phyloP scores from a whole-genome alignment of 2,888 invertebrate genomes.

The Drosophila robusta region DNA sequence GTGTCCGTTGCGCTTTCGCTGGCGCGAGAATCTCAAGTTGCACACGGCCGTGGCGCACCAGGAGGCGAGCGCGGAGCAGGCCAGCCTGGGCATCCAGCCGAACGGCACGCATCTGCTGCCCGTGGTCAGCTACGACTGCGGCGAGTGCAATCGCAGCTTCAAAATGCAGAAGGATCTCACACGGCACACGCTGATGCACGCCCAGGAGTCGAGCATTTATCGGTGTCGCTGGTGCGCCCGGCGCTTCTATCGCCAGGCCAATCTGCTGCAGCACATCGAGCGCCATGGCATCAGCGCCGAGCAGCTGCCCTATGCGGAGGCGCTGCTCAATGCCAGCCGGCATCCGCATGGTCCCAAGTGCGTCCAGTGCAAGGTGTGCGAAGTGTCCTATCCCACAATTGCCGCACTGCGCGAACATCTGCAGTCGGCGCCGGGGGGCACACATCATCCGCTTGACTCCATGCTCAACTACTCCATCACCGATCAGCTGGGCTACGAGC shows the following conservation, averaged over 20 bases:
- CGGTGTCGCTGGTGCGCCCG: slow-evolving; percentile 83
- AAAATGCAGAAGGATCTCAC: slow-evolving; percentile 82
- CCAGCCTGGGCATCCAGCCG: background rate
- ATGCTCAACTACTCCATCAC: slow-evolving; percentile 82
- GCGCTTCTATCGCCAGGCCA: slow-evolving; percentile 78
- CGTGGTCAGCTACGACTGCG: slow-evolving; percentile 51
- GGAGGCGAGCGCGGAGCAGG: slow-evolving; percentile 2
- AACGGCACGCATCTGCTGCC: slow-evolving; percentile 13
- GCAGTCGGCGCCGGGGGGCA: slow-evolving; percentile 32
- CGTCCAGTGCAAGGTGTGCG: slow-evolving; percentile 78
- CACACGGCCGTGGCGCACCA: slow-evolving; percentile 63
- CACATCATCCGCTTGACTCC: slow-evolving; percentile 61
- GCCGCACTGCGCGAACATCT: slow-evolving; percentile 69
- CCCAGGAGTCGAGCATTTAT: slow-evolving; percentile 72
- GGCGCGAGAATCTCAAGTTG: slow-evolving; percentile 81
- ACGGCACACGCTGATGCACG: slow-evolving; percentile 75
- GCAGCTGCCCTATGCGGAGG: slow-evolving; percentile 72
- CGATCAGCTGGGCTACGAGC: slow-evolving; percentile 82
- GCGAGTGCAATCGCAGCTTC: slow-evolving; percentile 69
- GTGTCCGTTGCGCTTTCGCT: slow-evolving; percentile 82
- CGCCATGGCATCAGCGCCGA: slow-evolving; percentile 71
- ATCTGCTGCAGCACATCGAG: slow-evolving; percentile 78
- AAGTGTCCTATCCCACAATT: slow-evolving; percentile 67
- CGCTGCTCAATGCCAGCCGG: slow-evolving; percentile 66
- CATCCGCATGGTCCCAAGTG: slow-evolving; percentile 78